Evolutionary conservation across 1,140 invertebrate species (phyloP), one percentile per base, ranked within the genome.

Genomic region (Dendroctonus valens): DNA sequence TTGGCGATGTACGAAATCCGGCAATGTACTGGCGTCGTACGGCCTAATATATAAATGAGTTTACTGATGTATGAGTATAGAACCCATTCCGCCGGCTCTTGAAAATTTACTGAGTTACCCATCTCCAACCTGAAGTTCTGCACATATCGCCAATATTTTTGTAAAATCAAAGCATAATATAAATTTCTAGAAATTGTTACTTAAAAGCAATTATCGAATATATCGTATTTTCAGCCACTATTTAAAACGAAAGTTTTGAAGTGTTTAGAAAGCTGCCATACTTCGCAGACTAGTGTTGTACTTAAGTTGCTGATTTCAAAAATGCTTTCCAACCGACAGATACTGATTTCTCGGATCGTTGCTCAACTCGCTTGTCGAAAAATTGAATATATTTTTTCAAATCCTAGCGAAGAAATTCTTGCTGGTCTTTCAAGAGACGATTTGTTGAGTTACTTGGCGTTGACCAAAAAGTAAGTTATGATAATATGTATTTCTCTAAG

Each of bases 251-350:
- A 62, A 62, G 37, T 70, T 4, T 50, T 73, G 41, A 71, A 69
- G 49, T 70, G 62, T 55, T 54, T 73, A 12, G 86, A 89, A 75
- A 84, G 84, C n/a, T 83, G 86, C 5, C 89, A 91, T 75, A 79
- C 82, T 6, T 81, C 80, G 6, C 87, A 89, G 72, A 88, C 83
- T 69, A 88, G 89, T 5, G 79, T 83, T 4, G 76, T 90, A 3
- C 73, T 91, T 5, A 73, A 84, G 48, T 73, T 85, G 5, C 70
- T 91, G 5, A 78, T 89, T 9, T 83, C 86, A 39, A 81, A 82
- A 70, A 80, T 91, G 44, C 75, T 90, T 2, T 75, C 80, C 11
- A 81, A 82, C 11, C 82, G 83, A 15, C 85, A 88, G 72, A 74
- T 89, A 5, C 83, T 84, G 6, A 72, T 90, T 5, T 82, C 83